Evolutionary conservation across 2,888 invertebrate genomes (phyloP), one percentile per base, ranked within the genome.

Genomic region (Chesias legatella): DNA sequence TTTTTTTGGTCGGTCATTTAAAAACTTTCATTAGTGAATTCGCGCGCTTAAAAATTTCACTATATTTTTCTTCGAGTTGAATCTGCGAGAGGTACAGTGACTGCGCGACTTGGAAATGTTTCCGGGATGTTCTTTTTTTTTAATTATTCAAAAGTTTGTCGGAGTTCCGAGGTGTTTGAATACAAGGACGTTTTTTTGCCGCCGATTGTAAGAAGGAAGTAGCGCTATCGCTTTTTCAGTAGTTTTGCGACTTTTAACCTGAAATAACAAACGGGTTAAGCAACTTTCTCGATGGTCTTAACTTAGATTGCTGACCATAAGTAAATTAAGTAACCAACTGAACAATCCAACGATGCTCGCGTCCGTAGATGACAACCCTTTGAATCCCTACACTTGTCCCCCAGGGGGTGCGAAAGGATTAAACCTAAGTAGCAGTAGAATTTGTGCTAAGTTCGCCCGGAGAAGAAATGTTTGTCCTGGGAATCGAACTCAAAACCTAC

Each of bases 1-100:
- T 73, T 24, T 55, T 50, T 79, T 79, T 77, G 71, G 78, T 68
- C 71, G 73, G 79, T 78, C 76, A 78, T 83, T 84, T 83, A 77
- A 81, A 45, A 83, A 83, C 76, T 83, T 84, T 83, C 81, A 83
- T 84, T 83, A 82, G 83, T 80, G 83, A 80, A 79, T 80, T 77
- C 76, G 75, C 68, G 76, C 69, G 67, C 75, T 60, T 63, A 73
- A 73, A 73, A 65, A 67, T 70, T 69, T 66, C 68, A 73, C 73
- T 79, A 78, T 77, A 75, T 74, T 73, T 67, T 73, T 70, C 75
- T 74, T 69, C 53, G 67, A 66, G 62, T 67, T 71, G 69, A 48
- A 53, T 58, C 56, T 53, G 53, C 53, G 53, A 56, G 48, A 53
- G 58, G 53, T 54, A 52, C 58, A 57, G 37, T 37, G 33, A 37